Evolutionary conservation across 2,797 vertebrate species (phyloP), one percentile per base, ranked within the genome.

Genomic region (Melanotaenia parkinsoni): DNA sequence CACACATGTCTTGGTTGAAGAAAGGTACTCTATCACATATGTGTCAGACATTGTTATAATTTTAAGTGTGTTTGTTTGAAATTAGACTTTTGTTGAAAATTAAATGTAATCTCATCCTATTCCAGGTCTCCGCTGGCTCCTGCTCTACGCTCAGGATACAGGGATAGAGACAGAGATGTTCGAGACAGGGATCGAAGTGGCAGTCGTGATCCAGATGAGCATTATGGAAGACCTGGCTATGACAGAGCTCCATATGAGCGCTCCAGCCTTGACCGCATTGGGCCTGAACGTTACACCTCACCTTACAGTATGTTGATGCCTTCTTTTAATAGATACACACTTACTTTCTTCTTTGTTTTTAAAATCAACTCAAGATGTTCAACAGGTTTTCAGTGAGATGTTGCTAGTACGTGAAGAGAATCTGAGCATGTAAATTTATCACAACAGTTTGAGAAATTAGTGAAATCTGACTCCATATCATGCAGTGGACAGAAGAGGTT

Each of bases 401-500:
- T 9, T 22, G 50, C 0, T 50, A 56, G 14, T 28, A 56, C 12
- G 1, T 12, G 8, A 20, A 38, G n/a, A 11, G 5, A 59, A 24
- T 43, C 3, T 43, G 30, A 6, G 16, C 5, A 58, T 28, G 45
- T 63, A 5, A 20, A 70, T 67, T 8, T 61, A 6, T 50, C 14
- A 20, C 5, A 30, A 14, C 54, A 30, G 58, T 9, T 1, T 0
- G n/a, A 67, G 10, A 18, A 35, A 47, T 69, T 58, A 7, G 24
- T 70, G 3, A 37, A 67, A 51, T 69, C 16, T 82, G 0, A 76
- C 53, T 37, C 79, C 54, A 33, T 73, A 18, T 82, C 33, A 72
- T 83, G 56, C 91, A 98, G 96, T 93, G 84, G 96, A 98, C 68
- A 91, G 97, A 87, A 96, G 97, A 94, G 93, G 89, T 89, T 98